phyloP scores from a whole-genome alignment of 2,797 vertebrate genomes.

The Lacerta viridis region DNA sequence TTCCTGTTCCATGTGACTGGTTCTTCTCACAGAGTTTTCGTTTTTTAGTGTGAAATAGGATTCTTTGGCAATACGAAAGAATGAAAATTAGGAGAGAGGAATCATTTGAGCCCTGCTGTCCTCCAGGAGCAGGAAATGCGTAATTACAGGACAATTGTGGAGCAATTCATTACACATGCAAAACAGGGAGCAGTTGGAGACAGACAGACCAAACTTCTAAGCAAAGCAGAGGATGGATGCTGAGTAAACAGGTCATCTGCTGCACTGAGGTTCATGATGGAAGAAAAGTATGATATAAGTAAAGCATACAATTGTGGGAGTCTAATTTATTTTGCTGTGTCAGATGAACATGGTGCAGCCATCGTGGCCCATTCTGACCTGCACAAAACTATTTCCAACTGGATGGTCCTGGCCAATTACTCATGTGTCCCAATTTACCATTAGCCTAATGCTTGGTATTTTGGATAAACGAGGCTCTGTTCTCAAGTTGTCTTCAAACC shows the following conservation, averaged over 20 bases:
- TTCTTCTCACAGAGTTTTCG: neutral
- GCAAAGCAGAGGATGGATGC: neutral
- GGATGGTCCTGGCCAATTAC: neutral
- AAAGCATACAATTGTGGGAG: neutral
- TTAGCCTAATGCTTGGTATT: neutral
- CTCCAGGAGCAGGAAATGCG: neutral
- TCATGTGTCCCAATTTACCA: neutral
- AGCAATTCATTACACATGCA: neutral
- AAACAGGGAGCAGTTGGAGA: neutral
- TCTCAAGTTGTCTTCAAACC: neutral
- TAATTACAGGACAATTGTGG: neutral
- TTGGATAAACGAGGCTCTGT: neutral
- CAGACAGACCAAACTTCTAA: neutral
- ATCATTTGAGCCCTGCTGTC: neutral
- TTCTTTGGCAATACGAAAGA: neutral
- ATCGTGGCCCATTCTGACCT: neutral
- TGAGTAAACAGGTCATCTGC: too few relatives aligned
- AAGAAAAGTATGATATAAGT: neutral
- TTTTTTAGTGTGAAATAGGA: neutral
- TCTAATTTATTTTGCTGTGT: neutral
- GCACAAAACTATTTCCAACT: neutral
- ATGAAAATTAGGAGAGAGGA: neutral
- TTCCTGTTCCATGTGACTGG: constrained; percentile 5
- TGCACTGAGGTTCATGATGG: neutral
- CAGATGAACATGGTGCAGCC: too few relatives aligned